Percentiles rank a stretch among this genome's conserved stretches.
Evolutionary conservation across 2,113 vertebrate genomes (phyloP).

Genomic region (Macroglossus sobrinus): DNA sequence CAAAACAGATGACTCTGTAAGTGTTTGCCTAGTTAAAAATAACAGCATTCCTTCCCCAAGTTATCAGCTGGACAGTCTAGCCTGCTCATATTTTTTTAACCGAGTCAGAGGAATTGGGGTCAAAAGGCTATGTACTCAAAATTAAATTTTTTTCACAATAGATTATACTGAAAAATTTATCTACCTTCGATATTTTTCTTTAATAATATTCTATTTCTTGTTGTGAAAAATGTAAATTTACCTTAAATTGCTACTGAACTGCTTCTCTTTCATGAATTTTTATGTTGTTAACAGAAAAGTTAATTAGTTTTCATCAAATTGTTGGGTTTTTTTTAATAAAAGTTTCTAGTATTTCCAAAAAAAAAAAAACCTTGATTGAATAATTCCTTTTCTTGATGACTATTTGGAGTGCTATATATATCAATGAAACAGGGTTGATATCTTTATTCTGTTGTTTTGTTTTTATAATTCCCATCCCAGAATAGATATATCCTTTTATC

Average conservation of each 20-base stretch:
- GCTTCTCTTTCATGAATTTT: background rate
- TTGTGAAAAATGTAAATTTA: constrained; percentile 28
- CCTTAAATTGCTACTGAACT: background rate
- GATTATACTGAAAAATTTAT: constrained; percentile 32
- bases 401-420: background rate
- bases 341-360: background rate
- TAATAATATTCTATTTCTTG: constrained; percentile 1
- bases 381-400: background rate
- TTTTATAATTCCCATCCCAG: background rate
- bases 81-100: constrained; percentile 72
- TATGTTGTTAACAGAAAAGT: background rate
- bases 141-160: constrained; percentile 56
- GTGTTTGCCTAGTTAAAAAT: constrained; percentile 83
- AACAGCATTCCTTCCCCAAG: constrained; percentile 78
- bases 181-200: background rate
- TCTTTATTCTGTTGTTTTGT: background rate
- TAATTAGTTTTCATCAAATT: constrained; percentile 2
- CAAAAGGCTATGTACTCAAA: constrained; percentile 62
- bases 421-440: background rate
- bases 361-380: background rate
- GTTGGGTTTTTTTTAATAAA: background rate
- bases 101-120: constrained; percentile 75
- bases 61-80: constrained; percentile 77
- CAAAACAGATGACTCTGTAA: constrained; percentile 80
- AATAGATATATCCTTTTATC: background rate